Base-by-base conservation (phyloP, 2,113 vertebrate genomes). In the Poeciliopsis occidentalis region DNA sequence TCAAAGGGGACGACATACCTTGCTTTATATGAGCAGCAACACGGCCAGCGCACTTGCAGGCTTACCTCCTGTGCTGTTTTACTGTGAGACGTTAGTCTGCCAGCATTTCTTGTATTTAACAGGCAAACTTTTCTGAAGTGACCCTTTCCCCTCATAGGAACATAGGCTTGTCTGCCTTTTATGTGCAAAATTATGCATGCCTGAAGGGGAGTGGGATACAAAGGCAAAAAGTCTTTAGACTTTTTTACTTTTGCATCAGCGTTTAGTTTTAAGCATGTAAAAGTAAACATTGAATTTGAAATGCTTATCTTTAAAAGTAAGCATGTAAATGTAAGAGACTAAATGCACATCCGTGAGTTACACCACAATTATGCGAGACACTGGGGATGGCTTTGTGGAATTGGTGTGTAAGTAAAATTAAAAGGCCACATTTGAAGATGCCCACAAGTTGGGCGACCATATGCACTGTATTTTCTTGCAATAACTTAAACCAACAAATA, bases 141-240 rank as follows among this genome's bases (percentile, higher is more conserved):
- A 71, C 64, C 81, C 77, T 78, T 76, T 71, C 69, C 67, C 71
- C 69, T 4, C 12, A n/a, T 27, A 67, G 61, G 69, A 76, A 81
- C 84, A 86, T 85, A 47, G 71, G 77, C 82, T 69, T 87, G 73
- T 88, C 85, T 91, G 74, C 44, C 85, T 89, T 91, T 92, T 61
- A 89, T 85, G 75, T 85, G 68, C 34, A 79, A 73, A 66, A 26
- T 64, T 60, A 4, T 41, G 39, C 12, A 8, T 13, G 39, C 13
- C 3, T 12, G 12, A 41, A 41, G 7, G 62, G n/a, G 11, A 57
- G 60, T 2, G 12, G 39, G 10, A 39, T 39, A 39, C 39, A 39
- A 11, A 39, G 12, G 12, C 12, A 71, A 17, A 39, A 39, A 12
- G 41, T 17, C 68, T 65, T 64, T 54, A 34, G 57, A 72, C 51